Evolutionary conservation across 2,888 invertebrate species (phyloP).

Genomic region (Stenichneumon culpator): DNA sequence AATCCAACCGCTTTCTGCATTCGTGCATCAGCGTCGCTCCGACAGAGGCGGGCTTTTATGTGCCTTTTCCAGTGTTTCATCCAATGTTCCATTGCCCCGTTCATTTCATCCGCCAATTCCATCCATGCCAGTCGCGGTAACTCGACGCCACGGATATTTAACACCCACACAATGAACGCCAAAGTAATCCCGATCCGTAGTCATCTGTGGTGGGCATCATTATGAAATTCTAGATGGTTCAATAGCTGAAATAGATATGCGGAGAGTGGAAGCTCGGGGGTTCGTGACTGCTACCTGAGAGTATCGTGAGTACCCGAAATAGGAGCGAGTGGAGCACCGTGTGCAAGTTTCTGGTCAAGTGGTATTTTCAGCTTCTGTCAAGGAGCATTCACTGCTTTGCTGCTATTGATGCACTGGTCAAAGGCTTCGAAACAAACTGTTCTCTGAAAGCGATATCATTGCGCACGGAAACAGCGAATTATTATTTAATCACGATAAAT

Average conservation of each 20-base stretch:
- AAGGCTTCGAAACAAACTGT: too few species aligned
- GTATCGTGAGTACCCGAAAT: not conserved
- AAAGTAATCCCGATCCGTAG: not conserved
- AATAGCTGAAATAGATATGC: not conserved
- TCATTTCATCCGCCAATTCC: conserved; percentile 24
- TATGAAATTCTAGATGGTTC: not conserved
- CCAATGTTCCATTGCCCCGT: conserved; percentile 6
- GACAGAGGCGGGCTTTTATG: conserved; percentile 10
- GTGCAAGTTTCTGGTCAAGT: too few species aligned
- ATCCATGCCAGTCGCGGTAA: conserved; percentile 3
- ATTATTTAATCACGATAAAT: too few species aligned
- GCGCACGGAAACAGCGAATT: too few species aligned
- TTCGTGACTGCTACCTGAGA: not conserved
- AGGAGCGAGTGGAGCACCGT: too few species aligned
- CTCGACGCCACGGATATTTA: not conserved
- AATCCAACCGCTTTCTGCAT: conserved; percentile 21
- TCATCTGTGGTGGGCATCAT: not conserved
- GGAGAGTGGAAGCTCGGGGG: not conserved
- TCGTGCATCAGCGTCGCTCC: not conserved
- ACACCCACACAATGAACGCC: not conserved
- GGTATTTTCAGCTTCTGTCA: too few species aligned
- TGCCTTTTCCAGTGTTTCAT: conserved; percentile 25
- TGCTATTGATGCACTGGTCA: too few species aligned
- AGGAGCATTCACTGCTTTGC: too few species aligned
- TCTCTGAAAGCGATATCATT: too few species aligned